phyloP scores from a whole-genome alignment of 2,113 vertebrate species.

The Todiramphus saurophagus region DNA sequence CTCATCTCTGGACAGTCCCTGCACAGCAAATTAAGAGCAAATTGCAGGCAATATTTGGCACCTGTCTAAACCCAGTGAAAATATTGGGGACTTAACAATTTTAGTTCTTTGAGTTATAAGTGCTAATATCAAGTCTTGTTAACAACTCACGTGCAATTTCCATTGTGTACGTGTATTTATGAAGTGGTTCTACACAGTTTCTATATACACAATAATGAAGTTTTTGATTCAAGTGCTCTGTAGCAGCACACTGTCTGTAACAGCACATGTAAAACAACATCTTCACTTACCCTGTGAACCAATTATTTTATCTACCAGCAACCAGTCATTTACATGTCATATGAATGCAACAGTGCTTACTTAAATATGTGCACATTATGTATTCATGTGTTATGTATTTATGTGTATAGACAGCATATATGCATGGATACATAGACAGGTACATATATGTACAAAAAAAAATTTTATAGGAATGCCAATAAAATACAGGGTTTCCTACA shows the following conservation, averaged over 20 bases:
- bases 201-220: background rate
- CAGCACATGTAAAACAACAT: background rate
- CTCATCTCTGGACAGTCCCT: background rate
- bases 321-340: background rate
- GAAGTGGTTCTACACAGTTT: background rate
- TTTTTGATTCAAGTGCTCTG: background rate
- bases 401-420: background rate
- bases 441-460: background rate
- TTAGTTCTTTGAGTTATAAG: background rate
- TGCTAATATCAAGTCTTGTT: background rate
- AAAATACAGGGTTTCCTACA: background rate
- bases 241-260: background rate
- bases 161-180: background rate
- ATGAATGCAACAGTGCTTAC: background rate
- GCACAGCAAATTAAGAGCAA: background rate
- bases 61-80: background rate
- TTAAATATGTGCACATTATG: background rate
- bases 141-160: background rate
- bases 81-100: background rate
- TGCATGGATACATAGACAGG: background rate
- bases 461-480: background rate
- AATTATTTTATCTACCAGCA: background rate
- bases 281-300: background rate
- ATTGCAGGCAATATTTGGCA: background rate
- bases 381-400: background rate